Conservation (phyloP, 2,888 invertebrate species). For the Sesia apiformis region DNA sequence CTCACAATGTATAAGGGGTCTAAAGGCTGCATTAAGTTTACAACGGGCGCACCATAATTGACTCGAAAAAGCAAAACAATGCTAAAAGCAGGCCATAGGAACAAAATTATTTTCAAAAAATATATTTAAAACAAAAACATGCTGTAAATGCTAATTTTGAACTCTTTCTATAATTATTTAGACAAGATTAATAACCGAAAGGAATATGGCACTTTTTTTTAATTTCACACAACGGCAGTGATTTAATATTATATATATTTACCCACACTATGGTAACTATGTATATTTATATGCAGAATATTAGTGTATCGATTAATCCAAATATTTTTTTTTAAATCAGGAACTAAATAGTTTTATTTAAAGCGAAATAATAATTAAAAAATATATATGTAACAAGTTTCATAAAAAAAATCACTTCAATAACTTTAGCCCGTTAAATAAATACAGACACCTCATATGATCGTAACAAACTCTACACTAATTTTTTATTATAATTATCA, state of each 20-base stretch:
- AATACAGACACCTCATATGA: not conserved
- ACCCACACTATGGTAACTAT: not conserved
- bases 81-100: not conserved
- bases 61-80: constrained; percentile 38
- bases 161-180: not conserved
- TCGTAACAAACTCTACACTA: not conserved
- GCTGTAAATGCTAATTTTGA: not conserved
- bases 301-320: too few species aligned
- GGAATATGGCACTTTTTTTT: not conserved
- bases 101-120: not conserved
- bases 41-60: constrained; percentile 67
- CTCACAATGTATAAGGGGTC: not conserved
- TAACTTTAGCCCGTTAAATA: not conserved
- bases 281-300: not conserved
- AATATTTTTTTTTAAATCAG: too few species aligned
- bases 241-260: not conserved
- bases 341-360: too few species aligned
- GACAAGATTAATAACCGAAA: not conserved
- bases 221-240: not conserved
- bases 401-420: not conserved
- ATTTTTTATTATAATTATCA: constrained; percentile 19
- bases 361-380: not conserved
- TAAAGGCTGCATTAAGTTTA: constrained; percentile 12
- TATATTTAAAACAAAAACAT: not conserved
- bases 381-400: not conserved